Conservation (phyloP, 2,797 vertebrate species). For the Gobionotothen gibberifrons region DNA sequence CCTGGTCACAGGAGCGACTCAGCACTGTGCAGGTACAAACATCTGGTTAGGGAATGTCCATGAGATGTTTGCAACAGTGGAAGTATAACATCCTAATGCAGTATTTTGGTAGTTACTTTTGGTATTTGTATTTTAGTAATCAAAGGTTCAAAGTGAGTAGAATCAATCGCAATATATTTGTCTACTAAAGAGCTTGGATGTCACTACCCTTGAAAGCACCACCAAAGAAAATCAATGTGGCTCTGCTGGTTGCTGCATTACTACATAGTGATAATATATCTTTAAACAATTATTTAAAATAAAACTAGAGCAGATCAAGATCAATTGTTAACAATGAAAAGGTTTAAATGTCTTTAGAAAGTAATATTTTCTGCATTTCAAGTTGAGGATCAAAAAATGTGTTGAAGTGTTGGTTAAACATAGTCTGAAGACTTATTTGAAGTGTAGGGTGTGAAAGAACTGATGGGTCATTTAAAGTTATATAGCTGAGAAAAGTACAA, state of each 20-base stretch:
- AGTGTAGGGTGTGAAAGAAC: neutral
- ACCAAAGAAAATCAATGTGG: neutral
- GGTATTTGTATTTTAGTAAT: neutral
- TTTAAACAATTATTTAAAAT: neutral
- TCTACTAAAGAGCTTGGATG: conserved; percentile 2
- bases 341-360: neutral
- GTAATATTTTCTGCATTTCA: neutral
- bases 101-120: neutral
- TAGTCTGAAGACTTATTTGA: neutral
- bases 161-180: conserved; percentile 2
- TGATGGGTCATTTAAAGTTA: no score
- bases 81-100: neutral
- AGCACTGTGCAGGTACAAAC: conserved; percentile 60
- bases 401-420: neutral
- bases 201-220: conserved; percentile 4
- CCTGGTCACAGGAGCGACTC: conserved; percentile 60
- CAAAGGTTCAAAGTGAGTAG: neutral
- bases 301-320: neutral
- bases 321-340: neutral
- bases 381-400: neutral
- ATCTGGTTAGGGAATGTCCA: conserved; percentile 55
- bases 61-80: conserved; percentile 19
- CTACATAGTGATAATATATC: neutral
- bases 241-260: neutral
- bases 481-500: no score